phyloP scores from a whole-genome alignment of 2,113 vertebrate species.

The Calyptommatus sinebrachiatus region DNA sequence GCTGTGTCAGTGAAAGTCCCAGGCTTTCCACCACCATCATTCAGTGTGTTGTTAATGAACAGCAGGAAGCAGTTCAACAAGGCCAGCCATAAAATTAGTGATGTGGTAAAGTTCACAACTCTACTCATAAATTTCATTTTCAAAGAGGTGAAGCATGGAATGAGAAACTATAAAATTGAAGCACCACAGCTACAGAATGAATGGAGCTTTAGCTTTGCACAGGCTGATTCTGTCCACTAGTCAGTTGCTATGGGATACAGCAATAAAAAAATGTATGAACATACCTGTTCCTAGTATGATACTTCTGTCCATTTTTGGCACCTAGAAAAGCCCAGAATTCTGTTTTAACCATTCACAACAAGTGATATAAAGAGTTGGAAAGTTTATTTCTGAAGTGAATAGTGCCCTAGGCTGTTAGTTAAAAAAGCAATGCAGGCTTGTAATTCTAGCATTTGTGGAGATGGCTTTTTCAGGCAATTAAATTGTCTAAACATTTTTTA shows the following conservation, averaged over 20 bases:
- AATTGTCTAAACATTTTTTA: not conserved
- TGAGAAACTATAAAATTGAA: slow-evolving; percentile 33
- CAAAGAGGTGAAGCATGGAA: slow-evolving; percentile 31
- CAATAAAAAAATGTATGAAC: not conserved
- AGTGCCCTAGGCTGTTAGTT: slow-evolving; percentile 14
- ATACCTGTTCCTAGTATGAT: not conserved
- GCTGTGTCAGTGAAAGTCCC: not conserved
- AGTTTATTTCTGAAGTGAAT: slow-evolving; percentile 11
- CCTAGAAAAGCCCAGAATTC: not conserved
- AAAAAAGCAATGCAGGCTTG: slow-evolving; percentile 16
- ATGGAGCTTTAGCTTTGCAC: slow-evolving; percentile 8
- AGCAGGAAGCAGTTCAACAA: slow-evolving; percentile 28
- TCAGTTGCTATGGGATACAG: slow-evolving; percentile 16
- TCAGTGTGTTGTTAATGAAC: slow-evolving; percentile 11
- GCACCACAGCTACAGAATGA: slow-evolving; percentile 10
- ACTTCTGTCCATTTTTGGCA: not conserved
- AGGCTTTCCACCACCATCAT: not conserved
- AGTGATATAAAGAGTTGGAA: slow-evolving; percentile 2
- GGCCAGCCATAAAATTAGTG: slow-evolving; percentile 37
- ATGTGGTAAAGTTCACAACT: slow-evolving; percentile 34
- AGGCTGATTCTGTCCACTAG: slow-evolving; percentile 1
- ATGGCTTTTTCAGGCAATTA: not conserved
- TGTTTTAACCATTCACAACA: slow-evolving; percentile 11
- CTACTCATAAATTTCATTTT: slow-evolving; percentile 40
- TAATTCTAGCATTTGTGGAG: not conserved